Conservation (phyloP, 2,113 vertebrate species). For the Amphiprion ocellaris region DNA sequence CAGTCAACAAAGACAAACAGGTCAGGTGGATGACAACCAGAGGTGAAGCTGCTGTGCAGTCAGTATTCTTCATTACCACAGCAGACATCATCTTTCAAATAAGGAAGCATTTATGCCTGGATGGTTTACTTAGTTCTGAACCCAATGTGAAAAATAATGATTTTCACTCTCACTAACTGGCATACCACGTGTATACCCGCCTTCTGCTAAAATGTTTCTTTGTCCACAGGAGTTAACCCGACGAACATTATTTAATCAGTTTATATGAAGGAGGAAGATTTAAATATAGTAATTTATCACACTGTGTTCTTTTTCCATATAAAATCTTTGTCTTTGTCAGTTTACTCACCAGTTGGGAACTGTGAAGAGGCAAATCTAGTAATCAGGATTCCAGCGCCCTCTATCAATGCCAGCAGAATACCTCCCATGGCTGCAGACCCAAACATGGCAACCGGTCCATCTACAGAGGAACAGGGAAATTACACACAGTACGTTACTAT, state of each 20-base stretch:
- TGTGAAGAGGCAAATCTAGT: constrained; percentile 95
- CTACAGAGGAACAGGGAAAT: constrained; percentile 70
- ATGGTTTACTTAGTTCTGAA: neutral
- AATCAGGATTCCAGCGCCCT: constrained; percentile 95
- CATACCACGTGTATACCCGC: too few species aligned
- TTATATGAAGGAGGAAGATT: neutral
- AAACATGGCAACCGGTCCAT: constrained; percentile 94
- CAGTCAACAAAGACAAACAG: constrained; percentile 23
- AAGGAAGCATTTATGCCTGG: neutral
- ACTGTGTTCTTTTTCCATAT: neutral
- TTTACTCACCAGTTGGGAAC: constrained; percentile 91
- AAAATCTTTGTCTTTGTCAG: neutral
- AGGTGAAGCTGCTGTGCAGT: neutral
- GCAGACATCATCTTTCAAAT: constrained; percentile 1
- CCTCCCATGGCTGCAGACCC: constrained; percentile 97
- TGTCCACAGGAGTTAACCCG: neutral
- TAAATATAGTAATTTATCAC: too few species aligned
- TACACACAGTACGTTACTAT: neutral
- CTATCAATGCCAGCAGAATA: constrained; percentile 94
- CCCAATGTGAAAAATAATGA: neutral
- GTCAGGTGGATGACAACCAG: constrained; percentile 9
- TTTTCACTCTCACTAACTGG: too few species aligned
- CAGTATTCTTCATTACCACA: constrained; percentile 1
- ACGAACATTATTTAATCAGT: neutral
- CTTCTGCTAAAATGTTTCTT: too few species aligned